These are phyloP conservation scores for Anguilla anguilla DNA, from an alignment of 2,797 vertebrate species.

Conservation along the genomic window DNA sequence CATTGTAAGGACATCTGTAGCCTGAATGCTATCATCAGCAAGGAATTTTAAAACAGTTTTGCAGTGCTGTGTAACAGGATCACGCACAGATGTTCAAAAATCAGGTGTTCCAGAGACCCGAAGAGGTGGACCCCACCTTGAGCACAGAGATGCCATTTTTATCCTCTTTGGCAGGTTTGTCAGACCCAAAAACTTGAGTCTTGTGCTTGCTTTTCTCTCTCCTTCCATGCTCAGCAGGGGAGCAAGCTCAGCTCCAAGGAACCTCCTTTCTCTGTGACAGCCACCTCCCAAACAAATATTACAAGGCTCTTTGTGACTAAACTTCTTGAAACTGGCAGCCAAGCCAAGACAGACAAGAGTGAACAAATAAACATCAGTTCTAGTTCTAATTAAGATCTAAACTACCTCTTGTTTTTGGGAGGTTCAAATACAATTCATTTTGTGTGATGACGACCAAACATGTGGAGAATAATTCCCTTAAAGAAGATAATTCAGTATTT, in stretches of 20 bases:
- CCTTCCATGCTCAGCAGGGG: background rate
- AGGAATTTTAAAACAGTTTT: background rate
- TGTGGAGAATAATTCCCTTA: background rate
- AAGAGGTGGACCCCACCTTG: background rate
- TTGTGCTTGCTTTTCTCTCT: background rate
- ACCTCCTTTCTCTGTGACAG: background rate
- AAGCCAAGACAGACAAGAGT: background rate
- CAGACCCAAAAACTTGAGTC: background rate
- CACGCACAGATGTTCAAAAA: background rate
- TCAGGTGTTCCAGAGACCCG: background rate
- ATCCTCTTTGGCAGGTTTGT: background rate
- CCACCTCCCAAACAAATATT: background rate
- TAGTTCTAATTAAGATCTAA: background rate
- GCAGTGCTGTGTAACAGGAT: background rate
- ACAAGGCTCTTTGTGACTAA: background rate
- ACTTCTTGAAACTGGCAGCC: background rate
- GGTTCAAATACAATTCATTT: background rate
- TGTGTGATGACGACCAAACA: background rate
- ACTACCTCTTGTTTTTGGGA: background rate
- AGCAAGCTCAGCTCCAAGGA: background rate
- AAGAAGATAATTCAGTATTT: background rate
- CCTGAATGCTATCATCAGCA: constrained; percentile 4
- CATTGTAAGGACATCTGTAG: background rate
- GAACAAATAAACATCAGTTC: background rate
- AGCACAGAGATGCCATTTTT: background rate